A percentile compares a stretch with the other conserved stretches of the same genome.
Conservation (phyloP, 2,888 invertebrate species). For the Petrolisthes manimaculis region DNA sequence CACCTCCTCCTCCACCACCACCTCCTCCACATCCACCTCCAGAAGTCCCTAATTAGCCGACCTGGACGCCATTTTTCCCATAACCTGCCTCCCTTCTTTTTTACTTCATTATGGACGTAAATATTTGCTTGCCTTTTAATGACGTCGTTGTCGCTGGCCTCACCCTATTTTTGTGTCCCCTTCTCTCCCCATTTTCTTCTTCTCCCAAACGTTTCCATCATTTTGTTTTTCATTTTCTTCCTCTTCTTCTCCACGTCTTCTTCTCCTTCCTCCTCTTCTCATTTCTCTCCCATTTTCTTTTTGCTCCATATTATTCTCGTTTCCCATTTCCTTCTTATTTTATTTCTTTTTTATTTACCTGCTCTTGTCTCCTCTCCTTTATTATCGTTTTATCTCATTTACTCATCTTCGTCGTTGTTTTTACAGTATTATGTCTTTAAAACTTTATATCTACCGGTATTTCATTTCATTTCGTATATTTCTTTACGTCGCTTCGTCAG, state of each 20-base stretch:
- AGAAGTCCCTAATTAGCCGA: conserved; percentile 34
- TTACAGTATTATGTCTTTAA: no score
- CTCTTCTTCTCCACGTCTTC: background rate
- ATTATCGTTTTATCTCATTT: no score
- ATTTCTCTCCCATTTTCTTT: background rate
- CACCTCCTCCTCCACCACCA: background rate
- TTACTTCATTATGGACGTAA: conserved; percentile 49
- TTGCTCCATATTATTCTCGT: background rate
- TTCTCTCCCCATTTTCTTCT: conserved; percentile 1
- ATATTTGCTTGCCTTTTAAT: conserved; percentile 39
- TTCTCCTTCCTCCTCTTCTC: background rate
- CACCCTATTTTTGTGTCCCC: background rate
- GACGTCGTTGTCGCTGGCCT: background rate
- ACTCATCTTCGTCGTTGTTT: no score
- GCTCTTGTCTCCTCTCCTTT: no score
- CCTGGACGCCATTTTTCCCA: conserved; percentile 23
- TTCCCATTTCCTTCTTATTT: no score
- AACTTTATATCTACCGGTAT: no score
- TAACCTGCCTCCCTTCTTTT: conserved; percentile 30
- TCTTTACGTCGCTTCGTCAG: no score
- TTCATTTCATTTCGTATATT: no score
- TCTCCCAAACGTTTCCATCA: background rate
- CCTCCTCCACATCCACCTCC: background rate
- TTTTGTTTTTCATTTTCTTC: background rate
- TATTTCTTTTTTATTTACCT: no score